Percentiles rank a stretch among this genome's conserved stretches.
Evolutionary conservation across 2,113 vertebrate genomes (phyloP).

Genomic region (Phrynocephalus versicolor): DNA sequence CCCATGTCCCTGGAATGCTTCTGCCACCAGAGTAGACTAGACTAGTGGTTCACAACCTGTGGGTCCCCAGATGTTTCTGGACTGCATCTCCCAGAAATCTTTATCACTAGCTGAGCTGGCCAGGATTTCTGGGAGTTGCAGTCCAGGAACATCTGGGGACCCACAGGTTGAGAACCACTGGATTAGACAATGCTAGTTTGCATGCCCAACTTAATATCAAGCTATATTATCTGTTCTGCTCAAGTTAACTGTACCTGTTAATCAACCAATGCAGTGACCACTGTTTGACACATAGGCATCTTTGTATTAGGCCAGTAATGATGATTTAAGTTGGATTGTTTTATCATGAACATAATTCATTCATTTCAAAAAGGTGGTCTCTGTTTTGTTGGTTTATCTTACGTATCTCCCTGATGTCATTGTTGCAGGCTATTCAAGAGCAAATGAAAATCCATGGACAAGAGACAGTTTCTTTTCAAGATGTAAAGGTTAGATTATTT

Average conservation of each 20-base stretch:
- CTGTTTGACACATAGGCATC: not conserved
- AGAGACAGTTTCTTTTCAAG: slow-evolving; percentile 95
- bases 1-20: not conserved
- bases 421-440: slow-evolving; percentile 91
- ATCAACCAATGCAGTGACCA: not conserved
- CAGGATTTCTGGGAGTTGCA: no score
- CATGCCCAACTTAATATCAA: not conserved
- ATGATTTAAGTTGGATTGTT: not conserved
- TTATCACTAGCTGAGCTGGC: no score
- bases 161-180: no score
- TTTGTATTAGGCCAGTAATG: not conserved
- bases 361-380: not conserved
- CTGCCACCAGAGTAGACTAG: not conserved
- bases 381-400: not conserved
- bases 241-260: not conserved
- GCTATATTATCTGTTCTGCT: not conserved
- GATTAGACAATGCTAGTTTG: not conserved
- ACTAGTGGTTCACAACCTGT: no score
- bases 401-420: slow-evolving; percentile 2
- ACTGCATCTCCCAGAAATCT: no score
- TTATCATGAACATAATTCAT: not conserved
- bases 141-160: no score
- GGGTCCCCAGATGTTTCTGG: no score
- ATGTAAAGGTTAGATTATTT: slow-evolving; percentile 87
- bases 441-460: slow-evolving; percentile 97